Base-by-base conservation (phyloP, 1,140 invertebrate genomes). In the Rhagoletis pomonella region DNA sequence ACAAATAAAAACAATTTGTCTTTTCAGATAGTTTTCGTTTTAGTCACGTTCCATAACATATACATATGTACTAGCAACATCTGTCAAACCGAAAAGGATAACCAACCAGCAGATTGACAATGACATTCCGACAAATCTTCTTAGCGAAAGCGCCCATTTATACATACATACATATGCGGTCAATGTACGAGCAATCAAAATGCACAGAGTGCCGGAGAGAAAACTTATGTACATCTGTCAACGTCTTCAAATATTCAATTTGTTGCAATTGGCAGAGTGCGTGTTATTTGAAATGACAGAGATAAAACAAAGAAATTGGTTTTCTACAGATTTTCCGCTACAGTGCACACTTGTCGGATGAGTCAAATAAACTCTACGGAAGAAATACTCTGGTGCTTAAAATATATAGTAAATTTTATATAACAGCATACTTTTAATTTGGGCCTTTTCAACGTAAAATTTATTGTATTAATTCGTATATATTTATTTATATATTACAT, bases 81-180 rank as follows among this genome's bases (percentile, higher is more conserved):
- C 69, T 77, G 69, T 17, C 42, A 17, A 50, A 17, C 12, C n/a
- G 69, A 77, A 77, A 14, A 47, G 69, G 5, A 77, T 77, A 77
- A 77, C 29, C 29, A 29, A 29, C 29, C 29, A 29, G 29, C 29
- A 29, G 42, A 5, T 29, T 29, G 17, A 12, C 29, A 5, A 0
- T 29, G 17, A 12, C 29, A 67, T 29, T 19, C 62, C 29, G 62
- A 12, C 62, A 64, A 29, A 29, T 29, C 29, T 29, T 29, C 29
- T 29, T 29, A 29, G 29, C 29, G 29, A 29, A 29, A 29, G 29
- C 29, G 29, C 29, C 29, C 29, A 29, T 29, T 29, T 29, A 29
- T 29, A 29, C 29, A 29, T 29, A 29, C 29, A 29, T 29, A 29
- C 29, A 29, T 29, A 12, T 67, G 65, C 65, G 65, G 65, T 67